A percentile compares a stretch with the other conserved stretches of the same genome.
Conservation (phyloP, 2,888 invertebrate genomes). For the Leucoma salicis region DNA sequence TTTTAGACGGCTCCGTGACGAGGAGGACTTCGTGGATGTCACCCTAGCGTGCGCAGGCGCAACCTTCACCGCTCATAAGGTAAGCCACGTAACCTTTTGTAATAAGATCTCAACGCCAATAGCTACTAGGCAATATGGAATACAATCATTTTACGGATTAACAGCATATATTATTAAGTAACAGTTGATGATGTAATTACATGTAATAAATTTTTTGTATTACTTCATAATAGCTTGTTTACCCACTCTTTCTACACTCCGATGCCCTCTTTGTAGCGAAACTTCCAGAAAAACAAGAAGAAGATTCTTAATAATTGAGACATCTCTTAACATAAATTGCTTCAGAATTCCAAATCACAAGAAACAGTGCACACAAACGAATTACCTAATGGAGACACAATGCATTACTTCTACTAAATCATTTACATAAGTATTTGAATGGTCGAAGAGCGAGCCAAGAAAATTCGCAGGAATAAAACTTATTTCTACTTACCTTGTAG, state of each 20-base stretch:
- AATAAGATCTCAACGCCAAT: too few relatives aligned
- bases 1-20: constrained; percentile 93
- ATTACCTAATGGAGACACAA: neutral
- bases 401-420: constrained; percentile 13
- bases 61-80: constrained; percentile 95
- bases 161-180: too few relatives aligned
- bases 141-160: too few relatives aligned
- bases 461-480: constrained; percentile 7
- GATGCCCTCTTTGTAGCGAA: too few relatives aligned
- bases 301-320: too few relatives aligned
- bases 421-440: constrained; percentile 23
- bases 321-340: neutral
- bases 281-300: too few relatives aligned
- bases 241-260: too few relatives aligned
- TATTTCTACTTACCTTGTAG: constrained; percentile 11
- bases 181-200: too few relatives aligned
- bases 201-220: too few relatives aligned
- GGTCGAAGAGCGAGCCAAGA: constrained; percentile 12
- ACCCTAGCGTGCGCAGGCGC: constrained; percentile 95
- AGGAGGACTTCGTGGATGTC: constrained; percentile 96
- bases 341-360: neutral
- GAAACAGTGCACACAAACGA: constrained; percentile 1
- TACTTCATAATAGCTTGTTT: too few relatives aligned
- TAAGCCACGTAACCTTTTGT: too few relatives aligned
- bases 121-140: too few relatives aligned